Percentiles rank a stretch among this genome's conserved stretches.
Evolutionary conservation across 2,113 vertebrate genomes (phyloP).

Genomic region (Prunella fulvescens): DNA sequence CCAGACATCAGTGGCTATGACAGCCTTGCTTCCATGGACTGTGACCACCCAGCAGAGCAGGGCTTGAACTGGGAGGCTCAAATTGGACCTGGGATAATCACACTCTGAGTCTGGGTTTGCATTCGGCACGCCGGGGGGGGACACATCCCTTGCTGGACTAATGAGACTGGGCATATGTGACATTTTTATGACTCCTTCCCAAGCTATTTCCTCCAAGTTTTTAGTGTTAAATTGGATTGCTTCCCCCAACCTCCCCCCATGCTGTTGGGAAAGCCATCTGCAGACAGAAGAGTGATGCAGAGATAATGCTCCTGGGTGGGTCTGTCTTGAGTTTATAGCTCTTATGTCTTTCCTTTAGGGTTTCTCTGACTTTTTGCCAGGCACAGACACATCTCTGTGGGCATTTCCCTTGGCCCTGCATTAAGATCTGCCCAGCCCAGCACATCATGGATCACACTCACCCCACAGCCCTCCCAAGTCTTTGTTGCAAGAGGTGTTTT

Average conservation of each 20-base stretch:
- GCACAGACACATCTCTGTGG: not conserved
- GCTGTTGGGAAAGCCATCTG: not conserved
- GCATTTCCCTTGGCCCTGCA: not conserved
- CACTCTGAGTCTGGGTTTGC: rapidly evolving
- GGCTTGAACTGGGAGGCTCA: rapidly evolving
- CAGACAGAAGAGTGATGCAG: not conserved
- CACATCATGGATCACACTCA: rapidly evolving
- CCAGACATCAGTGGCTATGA: not conserved
- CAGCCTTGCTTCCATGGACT: not conserved
- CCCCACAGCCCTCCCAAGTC: not conserved
- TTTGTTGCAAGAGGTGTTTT: not conserved
- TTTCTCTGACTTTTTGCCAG: not conserved
- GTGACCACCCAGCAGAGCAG: not conserved
- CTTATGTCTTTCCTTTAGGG: not conserved
- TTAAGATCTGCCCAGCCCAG: not conserved
- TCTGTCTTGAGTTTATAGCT: not conserved
- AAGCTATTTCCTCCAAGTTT: slow-evolving; percentile 33
- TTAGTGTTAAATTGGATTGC: slow-evolving; percentile 13
- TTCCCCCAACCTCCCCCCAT: rapidly evolving
- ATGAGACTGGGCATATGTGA: not conserved
- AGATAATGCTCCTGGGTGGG: not conserved
- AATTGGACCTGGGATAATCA: not conserved
- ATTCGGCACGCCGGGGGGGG: rapidly evolving
- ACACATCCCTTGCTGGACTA: not conserved
- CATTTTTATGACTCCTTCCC: slow-evolving; percentile 37